Percentiles rank a stretch among this genome's conserved stretches.
These are phyloP conservation scores for Diorhabda carinulata DNA, from an alignment of 1,140 invertebrate species.

Conservation along the genomic window DNA sequence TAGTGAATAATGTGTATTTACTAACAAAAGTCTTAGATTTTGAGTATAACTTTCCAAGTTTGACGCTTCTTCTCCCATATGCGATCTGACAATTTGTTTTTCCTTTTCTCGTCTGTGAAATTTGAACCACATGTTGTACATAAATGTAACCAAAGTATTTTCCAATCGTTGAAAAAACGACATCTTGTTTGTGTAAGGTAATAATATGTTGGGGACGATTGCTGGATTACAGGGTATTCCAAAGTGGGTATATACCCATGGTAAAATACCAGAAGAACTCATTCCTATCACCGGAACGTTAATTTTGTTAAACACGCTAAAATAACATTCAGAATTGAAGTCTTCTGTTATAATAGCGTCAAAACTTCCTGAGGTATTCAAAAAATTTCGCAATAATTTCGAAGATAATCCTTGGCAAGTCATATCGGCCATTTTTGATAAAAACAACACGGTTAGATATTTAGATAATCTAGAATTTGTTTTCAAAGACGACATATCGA, in stretches of 20 bases:
- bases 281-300: constrained; percentile 55
- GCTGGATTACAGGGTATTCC: constrained; percentile 56
- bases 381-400: not conserved
- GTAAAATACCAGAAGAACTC: constrained; percentile 55
- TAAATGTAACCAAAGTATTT: constrained; percentile 33
- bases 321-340: constrained; percentile 63
- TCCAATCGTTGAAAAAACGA: constrained; percentile 54
- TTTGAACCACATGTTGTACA: constrained; percentile 21
- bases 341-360: constrained; percentile 61
- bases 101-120: constrained; percentile 22
- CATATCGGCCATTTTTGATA: not conserved
- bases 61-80: constrained; percentile 44
- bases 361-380: constrained; percentile 42
- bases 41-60: not conserved
- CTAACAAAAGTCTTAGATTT: not conserved
- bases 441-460: not conserved
- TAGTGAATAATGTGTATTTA: not conserved
- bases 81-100: constrained; percentile 31
- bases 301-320: constrained; percentile 54
- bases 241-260: constrained; percentile 47
- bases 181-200: constrained; percentile 50
- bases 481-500: not conserved
- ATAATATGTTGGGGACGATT: constrained; percentile 54
- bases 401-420: not conserved
- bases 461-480: not conserved